Conservation (phyloP, 2,797 vertebrate genomes). For the Falco columbarius region DNA sequence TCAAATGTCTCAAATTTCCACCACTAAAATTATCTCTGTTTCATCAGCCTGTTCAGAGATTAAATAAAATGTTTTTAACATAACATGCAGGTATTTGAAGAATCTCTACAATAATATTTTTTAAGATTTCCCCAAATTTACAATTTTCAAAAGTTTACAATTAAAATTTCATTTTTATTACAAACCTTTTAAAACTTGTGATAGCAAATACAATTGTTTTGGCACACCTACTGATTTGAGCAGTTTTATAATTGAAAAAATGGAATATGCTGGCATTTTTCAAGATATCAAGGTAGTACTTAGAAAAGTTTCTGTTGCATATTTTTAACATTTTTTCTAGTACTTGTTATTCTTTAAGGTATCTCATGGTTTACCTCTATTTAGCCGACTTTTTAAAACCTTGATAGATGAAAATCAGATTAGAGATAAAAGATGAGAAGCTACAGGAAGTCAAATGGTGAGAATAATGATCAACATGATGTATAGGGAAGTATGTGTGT, state of each 20-base stretch:
- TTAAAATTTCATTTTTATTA: neutral
- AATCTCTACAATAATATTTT: neutral
- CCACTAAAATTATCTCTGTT: neutral
- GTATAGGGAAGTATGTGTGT: neutral
- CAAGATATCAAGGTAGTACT: neutral
- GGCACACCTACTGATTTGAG: neutral
- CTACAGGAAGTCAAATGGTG: neutral
- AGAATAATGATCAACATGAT: neutral
- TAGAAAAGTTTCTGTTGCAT: neutral
- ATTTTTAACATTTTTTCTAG: neutral
- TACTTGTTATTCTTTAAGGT: neutral
- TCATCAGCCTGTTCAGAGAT: neutral
- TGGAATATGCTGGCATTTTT: neutral
- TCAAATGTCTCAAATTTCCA: neutral
- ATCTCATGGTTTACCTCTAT: neutral
- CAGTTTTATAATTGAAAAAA: neutral
- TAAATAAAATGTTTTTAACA: neutral
- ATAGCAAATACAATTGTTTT: neutral
- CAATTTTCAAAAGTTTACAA: neutral
- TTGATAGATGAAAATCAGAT: neutral
- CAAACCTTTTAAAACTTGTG: neutral
- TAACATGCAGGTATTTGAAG: neutral
- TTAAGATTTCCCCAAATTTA: neutral
- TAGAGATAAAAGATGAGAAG: neutral
- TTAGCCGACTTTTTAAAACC: neutral